Base-by-base conservation (phyloP, 2,113 vertebrate species). In the Marmota flaviventris region DNA sequence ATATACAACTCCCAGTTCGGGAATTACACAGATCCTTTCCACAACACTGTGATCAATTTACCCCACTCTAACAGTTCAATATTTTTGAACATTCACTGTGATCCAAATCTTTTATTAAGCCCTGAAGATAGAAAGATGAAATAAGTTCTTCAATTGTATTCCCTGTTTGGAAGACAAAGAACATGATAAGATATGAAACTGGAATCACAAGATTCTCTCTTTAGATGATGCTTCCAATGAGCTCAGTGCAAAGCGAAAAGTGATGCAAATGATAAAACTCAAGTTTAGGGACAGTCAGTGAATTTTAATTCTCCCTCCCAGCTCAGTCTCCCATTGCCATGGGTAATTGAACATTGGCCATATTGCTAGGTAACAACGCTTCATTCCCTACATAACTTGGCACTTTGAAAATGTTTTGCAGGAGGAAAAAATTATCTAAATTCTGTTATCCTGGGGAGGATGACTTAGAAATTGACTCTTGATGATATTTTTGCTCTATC, bases 311-410 rank as follows among this genome's bases (percentile, higher is more conserved):
- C 7, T 70, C 69, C 93, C 72, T 85, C 63, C 37, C 70, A 67
- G 61, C 42, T 48, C 51, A 63, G 45, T 91, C 27, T 93, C 56
- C 85, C 70, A 93, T 90, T 92, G 72, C 48, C 56, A 81, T 93
- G 94, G 92, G 88, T 92, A 97, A 92, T 83, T 96, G 94, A 96
- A 96, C 96, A 48, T 89, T 93, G 61, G 79, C 90, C 92, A 96
- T 96, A 96, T 81, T 97, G 92, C 76, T 78, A 96, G 89, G 67
- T 96, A 95, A 93, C 77, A 95, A 93, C 77, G 58, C 58, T 94
- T 95, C 89, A 96, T 86, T 96, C 79, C 42, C 79, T 95, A 16
- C 18, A 90, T 90, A 92, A 95, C 94, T 93, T 95, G 96, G 77
- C 95, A 97, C 85, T 95, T 78, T 63, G 73, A 85, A 97, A 94